Percentiles rank a stretch among this genome's conserved stretches.
phyloP scores from a whole-genome alignment of 35 echinoderm and acorn worm species.

The Anneissia japonica region DNA sequence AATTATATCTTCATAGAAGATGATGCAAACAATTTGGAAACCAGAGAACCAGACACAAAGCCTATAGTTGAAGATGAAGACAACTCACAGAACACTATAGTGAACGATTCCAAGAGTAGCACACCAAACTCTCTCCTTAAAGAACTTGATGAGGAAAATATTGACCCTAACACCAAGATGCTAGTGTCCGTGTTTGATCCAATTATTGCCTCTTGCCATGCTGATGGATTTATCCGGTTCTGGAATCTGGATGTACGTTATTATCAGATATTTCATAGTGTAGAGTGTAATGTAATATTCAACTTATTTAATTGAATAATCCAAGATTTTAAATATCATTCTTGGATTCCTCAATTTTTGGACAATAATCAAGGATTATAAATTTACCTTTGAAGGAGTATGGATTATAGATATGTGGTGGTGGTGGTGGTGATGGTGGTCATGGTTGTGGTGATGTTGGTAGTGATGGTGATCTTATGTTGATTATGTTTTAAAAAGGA shows the following conservation, averaged over 20 bases:
- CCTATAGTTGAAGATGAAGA: neutral
- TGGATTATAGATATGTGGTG: too few relatives aligned
- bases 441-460: too few relatives aligned
- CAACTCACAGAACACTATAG: neutral
- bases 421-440: too few relatives aligned
- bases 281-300: too few relatives aligned
- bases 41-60: neutral
- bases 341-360: too few relatives aligned
- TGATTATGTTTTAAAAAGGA: too few relatives aligned
- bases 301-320: too few relatives aligned
- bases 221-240: conserved; percentile 77
- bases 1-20: too few relatives aligned
- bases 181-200: conserved; percentile 68
- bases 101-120: neutral
- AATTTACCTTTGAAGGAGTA: too few relatives aligned
- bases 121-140: neutral
- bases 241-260: conserved; percentile 78
- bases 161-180: conserved; percentile 65
- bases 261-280: neutral
- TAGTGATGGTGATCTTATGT: too few relatives aligned
- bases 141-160: conserved; percentile 10
- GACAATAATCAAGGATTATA: too few relatives aligned
- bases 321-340: too few relatives aligned
- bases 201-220: conserved; percentile 67
- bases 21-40: neutral